Evolutionary conservation across 2,797 vertebrate genomes (phyloP).

Genomic region (Orientallactaga sibirica): DNA sequence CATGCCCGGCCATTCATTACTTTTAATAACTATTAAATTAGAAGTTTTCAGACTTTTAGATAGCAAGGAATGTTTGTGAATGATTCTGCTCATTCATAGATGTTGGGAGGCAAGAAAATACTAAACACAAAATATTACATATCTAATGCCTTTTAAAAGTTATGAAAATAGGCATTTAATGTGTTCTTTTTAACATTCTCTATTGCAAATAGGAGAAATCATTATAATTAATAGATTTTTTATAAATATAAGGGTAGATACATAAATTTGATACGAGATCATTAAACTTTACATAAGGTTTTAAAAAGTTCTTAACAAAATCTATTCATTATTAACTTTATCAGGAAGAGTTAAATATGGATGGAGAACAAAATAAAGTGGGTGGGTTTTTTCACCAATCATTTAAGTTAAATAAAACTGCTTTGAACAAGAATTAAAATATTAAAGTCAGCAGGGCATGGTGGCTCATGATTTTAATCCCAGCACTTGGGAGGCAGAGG

Average conservation of each 20-base stretch:
- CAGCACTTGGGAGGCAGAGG: too few relatives aligned
- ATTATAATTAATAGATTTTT: not conserved
- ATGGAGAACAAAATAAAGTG: not conserved
- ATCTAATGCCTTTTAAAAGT: constrained; percentile 35
- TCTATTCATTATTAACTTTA: not conserved
- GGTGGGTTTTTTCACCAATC: not conserved
- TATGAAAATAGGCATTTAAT: too few relatives aligned
- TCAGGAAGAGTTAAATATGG: not conserved
- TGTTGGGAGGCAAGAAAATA: constrained; percentile 51
- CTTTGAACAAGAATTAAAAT: not conserved
- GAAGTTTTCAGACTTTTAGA: constrained; percentile 45
- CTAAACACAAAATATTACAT: constrained; percentile 54
- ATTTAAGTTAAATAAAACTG: not conserved
- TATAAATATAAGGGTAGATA: not conserved
- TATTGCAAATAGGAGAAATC: not conserved
- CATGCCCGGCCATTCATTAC: not conserved
- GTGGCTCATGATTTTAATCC: too few relatives aligned
- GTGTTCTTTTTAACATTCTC: not conserved
- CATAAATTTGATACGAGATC: not conserved
- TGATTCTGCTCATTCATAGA: constrained; percentile 33
- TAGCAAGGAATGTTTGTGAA: constrained; percentile 37
- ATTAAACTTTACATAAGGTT: not conserved
- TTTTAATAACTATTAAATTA: constrained; percentile 62
- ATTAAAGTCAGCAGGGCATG: not conserved
- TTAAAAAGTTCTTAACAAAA: constrained; percentile 28